Base-by-base conservation (phyloP, 2,797 vertebrate genomes). In the Phrynocephalus guinanensis region DNA sequence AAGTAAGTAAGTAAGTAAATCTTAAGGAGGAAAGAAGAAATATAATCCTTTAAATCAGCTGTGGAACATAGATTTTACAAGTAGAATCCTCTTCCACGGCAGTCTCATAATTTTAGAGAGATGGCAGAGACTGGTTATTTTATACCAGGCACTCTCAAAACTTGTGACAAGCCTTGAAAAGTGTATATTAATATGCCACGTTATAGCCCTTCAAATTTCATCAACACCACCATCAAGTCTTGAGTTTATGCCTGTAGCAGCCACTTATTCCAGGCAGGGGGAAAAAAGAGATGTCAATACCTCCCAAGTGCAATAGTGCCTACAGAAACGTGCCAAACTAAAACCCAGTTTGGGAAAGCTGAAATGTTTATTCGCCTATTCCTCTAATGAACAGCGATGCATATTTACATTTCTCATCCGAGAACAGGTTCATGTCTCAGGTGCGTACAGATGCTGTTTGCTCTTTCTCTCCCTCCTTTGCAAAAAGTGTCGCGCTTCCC, bases 401-500 rank as follows among this genome's bases (percentile, higher is more conserved):
- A 22, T 76, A 8, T 60, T 76, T 82, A 78, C 63, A 24, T 67
- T 9, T 67, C 13, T 18, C 33, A 2, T 30, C 90, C 75, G 1
- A 70, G 44, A 76, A 24, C 60, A 60, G 13, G 10, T 28, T 90
- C 91, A 72, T 79, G 80, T 83, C 48, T 26, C 79, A 70, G 38
- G 48, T 66, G 11, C 72, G 50, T 50, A 10, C 0, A 28, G 81
- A 30, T 82, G 4, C 20, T 66, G 1, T 89, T 90, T 88, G 79
- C 82, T 79, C 82, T 86, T 86, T 84, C 1, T 2, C 73, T 84
- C 90, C 66, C 22, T 86, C 33, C 85, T 91, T 86, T 89, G 63
- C 82, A 89, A 91, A 89, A 50, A 26, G 3, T 20, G 75, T 91
- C 91, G 92, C 81, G 87, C 90, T 56, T 52, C n/a, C 1, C 48